phyloP scores from a whole-genome alignment of 1,140 invertebrate genomes.

The Zophobas atratus region DNA sequence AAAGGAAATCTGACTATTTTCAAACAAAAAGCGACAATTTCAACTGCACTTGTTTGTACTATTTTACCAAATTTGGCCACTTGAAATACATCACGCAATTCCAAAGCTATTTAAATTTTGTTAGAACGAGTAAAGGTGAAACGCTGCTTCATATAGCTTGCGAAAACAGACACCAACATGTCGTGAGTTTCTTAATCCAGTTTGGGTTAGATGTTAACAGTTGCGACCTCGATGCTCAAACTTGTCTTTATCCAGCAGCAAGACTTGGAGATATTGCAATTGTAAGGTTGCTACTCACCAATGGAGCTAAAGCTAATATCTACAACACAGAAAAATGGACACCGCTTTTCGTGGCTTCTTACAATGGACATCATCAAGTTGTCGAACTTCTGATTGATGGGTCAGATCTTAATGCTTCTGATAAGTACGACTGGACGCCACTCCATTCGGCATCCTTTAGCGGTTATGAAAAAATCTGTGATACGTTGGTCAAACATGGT shows the following conservation, averaged over 20 bases:
- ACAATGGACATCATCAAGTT: slow-evolving; percentile 33
- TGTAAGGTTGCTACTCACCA: too few species aligned
- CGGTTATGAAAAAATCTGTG: too few species aligned
- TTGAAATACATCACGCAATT: neutral
- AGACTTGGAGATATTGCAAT: too few species aligned
- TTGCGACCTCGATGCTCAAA: too few species aligned
- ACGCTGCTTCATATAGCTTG: neutral
- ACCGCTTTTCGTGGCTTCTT: slow-evolving; percentile 22
- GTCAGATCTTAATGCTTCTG: too few species aligned
- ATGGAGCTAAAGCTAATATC: too few species aligned
- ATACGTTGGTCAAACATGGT: neutral
- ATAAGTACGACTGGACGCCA: too few species aligned
- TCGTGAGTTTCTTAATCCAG: neutral
- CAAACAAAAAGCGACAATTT: neutral
- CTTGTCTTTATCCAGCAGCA: too few species aligned
- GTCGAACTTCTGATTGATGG: slow-evolving; percentile 16
- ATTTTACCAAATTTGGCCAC: neutral
- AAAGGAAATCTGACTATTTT: neutral
- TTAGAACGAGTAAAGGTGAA: neutral
- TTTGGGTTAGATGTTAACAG: too few species aligned
- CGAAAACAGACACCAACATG: slow-evolving; percentile 12
- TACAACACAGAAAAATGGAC: neutral
- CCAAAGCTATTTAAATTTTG: neutral
- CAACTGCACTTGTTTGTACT: neutral
- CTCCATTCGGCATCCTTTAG: too few species aligned